Evolutionary conservation across 2,113 vertebrate species (phyloP), one percentile per base, ranked within the genome.

Genomic region (Upupa epops): DNA sequence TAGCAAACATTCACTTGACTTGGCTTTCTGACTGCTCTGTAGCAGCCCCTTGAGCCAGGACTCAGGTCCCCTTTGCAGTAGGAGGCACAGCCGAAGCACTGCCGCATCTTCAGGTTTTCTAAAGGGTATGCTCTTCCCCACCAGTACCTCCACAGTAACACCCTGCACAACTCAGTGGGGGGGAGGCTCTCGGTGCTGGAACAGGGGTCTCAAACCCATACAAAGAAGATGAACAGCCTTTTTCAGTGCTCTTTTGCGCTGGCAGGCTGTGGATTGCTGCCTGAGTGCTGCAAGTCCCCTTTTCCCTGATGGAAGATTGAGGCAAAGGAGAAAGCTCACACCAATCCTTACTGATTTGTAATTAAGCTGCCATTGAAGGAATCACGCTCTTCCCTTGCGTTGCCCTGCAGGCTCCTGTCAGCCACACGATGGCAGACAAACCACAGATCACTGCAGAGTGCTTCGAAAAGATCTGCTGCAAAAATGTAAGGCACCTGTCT

Each of bases 391-490:
- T 8, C 9, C 0, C 25, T 8, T 0, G 0, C 29, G 3, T 9
- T 24, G 71, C 51, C 45, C 82, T 37, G 85, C 66, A 17, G 66
- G 58, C 61, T 78, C 49, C 42, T 4, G 18, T 48, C 81, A 82
- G 70, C 92, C 94, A 91, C 94, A 89, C 36, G 85, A 58, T 95
- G 94, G 94, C 95, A 80, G 85, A 26, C 89, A 79, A 89, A 59
- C 31, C 90, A 89, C 92, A 73, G n/a, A 59, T 5, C 84, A 29
- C 8, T 3, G 71, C 75, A n/a, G 48, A 48, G 22, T 1, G 0
- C 45, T 8, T 42, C 10, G 3, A 36, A 49, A 76, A 58, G 2
- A 45, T 0, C 48, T 21, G 31, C 51, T 58, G 51, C 58, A 1
- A 22, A 8, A 6, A 8, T 29, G 29, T 5, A 26, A 69, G 20